A percentile compares a stretch with the other conserved stretches of the same genome.
phyloP scores from a whole-genome alignment of 2,113 vertebrate genomes.

The Sus scrofa region DNA sequence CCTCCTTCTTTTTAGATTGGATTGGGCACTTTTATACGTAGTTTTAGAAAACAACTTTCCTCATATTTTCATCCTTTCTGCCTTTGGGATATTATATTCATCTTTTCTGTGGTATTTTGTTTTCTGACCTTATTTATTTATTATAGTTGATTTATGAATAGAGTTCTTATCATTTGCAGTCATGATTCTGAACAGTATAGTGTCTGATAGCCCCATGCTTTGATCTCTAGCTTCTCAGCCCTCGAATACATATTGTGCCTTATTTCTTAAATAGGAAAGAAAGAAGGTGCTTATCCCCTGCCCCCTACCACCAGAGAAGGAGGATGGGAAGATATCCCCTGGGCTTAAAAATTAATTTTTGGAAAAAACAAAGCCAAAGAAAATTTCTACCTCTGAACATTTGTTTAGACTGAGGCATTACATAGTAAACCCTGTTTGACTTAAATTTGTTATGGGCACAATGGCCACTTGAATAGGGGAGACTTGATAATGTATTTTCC shows the following conservation, averaged over 20 bases:
- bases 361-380: not conserved
- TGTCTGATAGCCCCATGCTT: not conserved
- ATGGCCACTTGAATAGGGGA: not conserved
- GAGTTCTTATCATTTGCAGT: not conserved
- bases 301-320: not conserved
- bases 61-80: not conserved
- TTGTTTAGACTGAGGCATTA: not conserved
- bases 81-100: not conserved
- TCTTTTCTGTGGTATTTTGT: not conserved
- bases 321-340: not conserved
- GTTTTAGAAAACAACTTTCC: not conserved
- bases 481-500: not conserved
- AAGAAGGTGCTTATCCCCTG: not conserved
- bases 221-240: not conserved
- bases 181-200: not conserved
- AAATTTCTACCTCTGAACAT: not conserved
- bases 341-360: constrained; percentile 37
- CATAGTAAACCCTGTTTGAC: not conserved
- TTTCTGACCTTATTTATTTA: not conserved
- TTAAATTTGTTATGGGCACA: not conserved
- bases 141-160: too few species aligned
- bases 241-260: not conserved
- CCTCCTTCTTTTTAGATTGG: not conserved
- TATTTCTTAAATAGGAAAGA: not conserved
- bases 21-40: not conserved